Base-by-base conservation (phyloP, 2,888 invertebrate genomes). In the Adineta ricciae region DNA sequence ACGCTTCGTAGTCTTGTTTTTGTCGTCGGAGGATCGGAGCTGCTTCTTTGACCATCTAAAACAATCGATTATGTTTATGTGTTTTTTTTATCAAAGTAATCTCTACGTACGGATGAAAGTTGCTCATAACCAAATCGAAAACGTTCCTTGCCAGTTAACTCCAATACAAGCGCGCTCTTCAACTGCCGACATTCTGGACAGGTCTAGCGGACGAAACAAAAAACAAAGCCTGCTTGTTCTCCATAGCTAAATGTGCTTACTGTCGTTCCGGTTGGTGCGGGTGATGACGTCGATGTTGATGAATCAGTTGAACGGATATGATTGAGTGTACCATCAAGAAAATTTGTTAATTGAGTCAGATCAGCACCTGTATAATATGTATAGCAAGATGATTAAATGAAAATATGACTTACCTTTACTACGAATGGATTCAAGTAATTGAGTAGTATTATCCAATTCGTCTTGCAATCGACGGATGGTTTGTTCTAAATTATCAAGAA, bases 21-120 rank as follows among this genome's bases (percentile, higher is more conserved):
- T 95, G 94, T 90, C 95, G 94, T 88, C 94, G 94, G 86, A 97
- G 89, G 52, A 94, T 89, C 0, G 97, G 97, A 4, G 95, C 95
- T 89, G 95, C 95, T 88, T 95, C 95, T 91, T 95, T 95, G 56
- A 97, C 92, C 64, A 64, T 64, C 64, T 64, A 64, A 64, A 64
- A 32, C 5, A 64, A 19, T 5, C 14, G 50, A 50, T 46, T 11
- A 46, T 46, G 46, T 46, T 50, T 50, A 50, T 50, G 16, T 14
- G 16, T 54, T n/a, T n/a, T 4, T 5, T n/a, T 27, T 19, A n/a
- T n/a, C n/a, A n/a, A n/a, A n/a, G n/a, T n/a, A n/a, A n/a, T n/a
- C n/a, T 4, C 19, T 16, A 64, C 32, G 1, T 64, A 64, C 64
- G 1, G 64, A 64, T 64, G 64, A 64, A 19, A 64, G 64, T 64